These are phyloP conservation scores for Masticophis lateralis DNA, from an alignment of 2,797 vertebrate genomes.

Conservation along the genomic window DNA sequence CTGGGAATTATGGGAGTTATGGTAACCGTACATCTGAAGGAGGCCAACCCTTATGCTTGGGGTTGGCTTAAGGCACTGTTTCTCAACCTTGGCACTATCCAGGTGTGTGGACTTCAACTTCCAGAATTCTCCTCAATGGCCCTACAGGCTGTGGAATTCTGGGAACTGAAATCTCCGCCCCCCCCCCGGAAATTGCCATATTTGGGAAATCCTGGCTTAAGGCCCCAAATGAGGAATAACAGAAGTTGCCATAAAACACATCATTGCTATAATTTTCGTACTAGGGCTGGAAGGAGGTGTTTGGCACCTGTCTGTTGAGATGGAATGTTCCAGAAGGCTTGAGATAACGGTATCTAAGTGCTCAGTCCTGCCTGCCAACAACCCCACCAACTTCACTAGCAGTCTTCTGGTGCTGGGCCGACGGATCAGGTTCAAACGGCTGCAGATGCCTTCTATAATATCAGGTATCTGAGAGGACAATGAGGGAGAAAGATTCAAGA, in stretches of 20 bases:
- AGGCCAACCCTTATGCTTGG: neutral
- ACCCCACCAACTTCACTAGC: conserved; percentile 50
- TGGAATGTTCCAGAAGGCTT: conserved; percentile 53
- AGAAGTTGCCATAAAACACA: neutral
- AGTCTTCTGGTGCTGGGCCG: conserved; percentile 41
- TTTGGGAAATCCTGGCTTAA: neutral
- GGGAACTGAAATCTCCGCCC: neutral
- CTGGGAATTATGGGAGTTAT: neutral
- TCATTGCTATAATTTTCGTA: too few relatives aligned
- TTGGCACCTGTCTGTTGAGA: conserved; percentile 58
- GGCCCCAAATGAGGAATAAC: neutral
- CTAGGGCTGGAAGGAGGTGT: neutral
- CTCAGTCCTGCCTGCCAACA: conserved; percentile 51
- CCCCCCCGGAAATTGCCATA: neutral
- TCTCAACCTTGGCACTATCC: neutral
- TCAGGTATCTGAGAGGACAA: conserved; percentile 53
- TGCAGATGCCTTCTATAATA: conserved; percentile 58
- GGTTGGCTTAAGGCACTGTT: neutral
- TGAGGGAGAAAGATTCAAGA: neutral
- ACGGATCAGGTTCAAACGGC: conserved; percentile 46
- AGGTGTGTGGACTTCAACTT: neutral
- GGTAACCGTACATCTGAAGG: neutral
- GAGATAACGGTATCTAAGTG: conserved; percentile 54
- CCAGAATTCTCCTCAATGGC: neutral
- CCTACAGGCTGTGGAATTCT: neutral